Evolutionary conservation across 1,140 invertebrate species (phyloP).

Genomic region (Palaemon carinicauda): DNA sequence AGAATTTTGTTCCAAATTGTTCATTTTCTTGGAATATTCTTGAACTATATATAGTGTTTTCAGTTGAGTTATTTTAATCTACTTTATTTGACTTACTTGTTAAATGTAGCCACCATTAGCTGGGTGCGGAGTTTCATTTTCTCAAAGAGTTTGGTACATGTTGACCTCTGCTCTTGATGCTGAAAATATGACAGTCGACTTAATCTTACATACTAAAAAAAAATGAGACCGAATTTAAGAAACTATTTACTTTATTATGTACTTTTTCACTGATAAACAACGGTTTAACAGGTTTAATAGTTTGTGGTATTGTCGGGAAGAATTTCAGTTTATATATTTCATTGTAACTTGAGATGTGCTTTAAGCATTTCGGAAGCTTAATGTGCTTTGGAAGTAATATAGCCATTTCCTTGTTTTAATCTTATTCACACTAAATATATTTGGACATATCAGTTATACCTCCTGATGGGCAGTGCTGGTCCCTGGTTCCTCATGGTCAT

Average conservation of each 20-base stretch:
- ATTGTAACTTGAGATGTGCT: background rate
- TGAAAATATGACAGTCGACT: background rate
- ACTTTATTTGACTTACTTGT: background rate
- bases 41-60: too few relatives aligned
- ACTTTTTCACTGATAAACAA: too few relatives aligned
- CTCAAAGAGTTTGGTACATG: background rate
- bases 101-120: background rate
- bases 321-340: too few relatives aligned
- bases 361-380: background rate
- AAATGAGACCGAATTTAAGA: background rate
- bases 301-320: background rate
- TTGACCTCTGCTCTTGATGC: slow-evolving; percentile 15
- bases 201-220: background rate
- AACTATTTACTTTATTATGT: background rate
- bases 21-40: too few relatives aligned
- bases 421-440: too few relatives aligned
- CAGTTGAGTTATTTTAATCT: too few relatives aligned
- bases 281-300: too few relatives aligned
- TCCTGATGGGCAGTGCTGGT: background rate
- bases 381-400: background rate
- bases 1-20: too few relatives aligned
- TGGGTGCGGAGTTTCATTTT: slow-evolving; percentile 17
- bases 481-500: slow-evolving; percentile 4
- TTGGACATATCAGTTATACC: background rate
- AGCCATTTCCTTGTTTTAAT: too few relatives aligned